Conservation (phyloP, 2,797 vertebrate species). For the Poeciliopsis infans region DNA sequence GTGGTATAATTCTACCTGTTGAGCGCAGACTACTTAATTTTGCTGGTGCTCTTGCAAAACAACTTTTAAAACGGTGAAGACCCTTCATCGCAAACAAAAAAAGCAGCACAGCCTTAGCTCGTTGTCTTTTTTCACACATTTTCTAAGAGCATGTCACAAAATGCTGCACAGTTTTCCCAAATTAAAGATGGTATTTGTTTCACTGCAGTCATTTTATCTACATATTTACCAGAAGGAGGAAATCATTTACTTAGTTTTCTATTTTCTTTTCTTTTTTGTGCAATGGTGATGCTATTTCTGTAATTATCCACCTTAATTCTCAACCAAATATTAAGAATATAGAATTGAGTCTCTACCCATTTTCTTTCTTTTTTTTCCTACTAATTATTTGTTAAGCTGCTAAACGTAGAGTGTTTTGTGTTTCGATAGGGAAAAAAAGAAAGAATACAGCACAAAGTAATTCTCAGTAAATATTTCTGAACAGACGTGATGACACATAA, state of each 20-base stretch:
- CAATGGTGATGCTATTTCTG: not conserved
- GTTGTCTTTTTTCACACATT: not conserved
- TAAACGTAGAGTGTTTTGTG: not conserved
- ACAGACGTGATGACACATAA: slow-evolving; percentile 17
- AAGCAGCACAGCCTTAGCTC: not conserved
- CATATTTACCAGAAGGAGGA: not conserved
- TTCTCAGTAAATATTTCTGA: slow-evolving; percentile 22
- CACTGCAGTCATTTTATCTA: not conserved
- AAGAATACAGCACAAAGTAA: not conserved
- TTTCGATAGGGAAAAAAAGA: not conserved
- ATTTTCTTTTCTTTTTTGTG: not conserved
- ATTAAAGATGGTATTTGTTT: not conserved
- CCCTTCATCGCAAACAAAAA: not conserved
- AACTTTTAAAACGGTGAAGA: not conserved
- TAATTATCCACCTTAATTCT: not conserved
- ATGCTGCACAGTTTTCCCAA: not conserved
- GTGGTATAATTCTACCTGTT: not conserved
- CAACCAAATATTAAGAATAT: not conserved
- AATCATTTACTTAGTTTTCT: not conserved
- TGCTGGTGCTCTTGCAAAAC: not conserved
- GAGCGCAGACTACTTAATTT: not conserved
- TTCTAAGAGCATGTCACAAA: not conserved
- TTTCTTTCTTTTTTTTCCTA: not conserved
- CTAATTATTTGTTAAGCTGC: slow-evolving; percentile 7
- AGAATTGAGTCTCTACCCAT: not conserved